Conservation (phyloP, 2,113 vertebrate genomes). For the Oncorhynchus nerka region DNA sequence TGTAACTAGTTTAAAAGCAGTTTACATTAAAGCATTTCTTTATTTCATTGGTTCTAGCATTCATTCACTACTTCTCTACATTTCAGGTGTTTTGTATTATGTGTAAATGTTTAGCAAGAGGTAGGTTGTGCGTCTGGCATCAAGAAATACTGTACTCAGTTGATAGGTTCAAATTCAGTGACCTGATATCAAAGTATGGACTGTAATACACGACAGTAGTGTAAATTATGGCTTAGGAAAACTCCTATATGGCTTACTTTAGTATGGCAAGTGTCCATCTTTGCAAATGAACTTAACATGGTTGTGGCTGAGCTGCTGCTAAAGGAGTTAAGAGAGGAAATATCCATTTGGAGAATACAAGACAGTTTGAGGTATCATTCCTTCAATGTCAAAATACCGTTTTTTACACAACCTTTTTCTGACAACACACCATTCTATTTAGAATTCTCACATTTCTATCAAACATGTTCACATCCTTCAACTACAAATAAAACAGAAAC, state of each 20-base stretch:
- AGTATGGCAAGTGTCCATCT: constrained; percentile 31
- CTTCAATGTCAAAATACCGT: not conserved
- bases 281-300: constrained; percentile 2
- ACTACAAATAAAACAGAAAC: constrained; percentile 42
- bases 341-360: not conserved
- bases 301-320: not conserved
- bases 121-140: constrained; percentile 8
- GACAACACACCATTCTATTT: constrained; percentile 45
- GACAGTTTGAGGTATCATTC: not conserved
- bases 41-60: constrained; percentile 75
- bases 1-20: constrained; percentile 27
- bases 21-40: constrained; percentile 73
- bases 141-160: not conserved
- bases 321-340: not conserved
- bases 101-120: constrained; percentile 32
- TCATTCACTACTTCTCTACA: constrained; percentile 47
- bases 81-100: constrained; percentile 48
- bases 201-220: constrained; percentile 4
- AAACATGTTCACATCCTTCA: constrained; percentile 49
- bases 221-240: constrained; percentile 32
- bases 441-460: constrained; percentile 42
- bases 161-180: not conserved
- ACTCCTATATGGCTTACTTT: constrained; percentile 34
- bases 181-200: constrained; percentile 5
- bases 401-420: constrained; percentile 26